A percentile compares a stretch with the other conserved stretches of the same genome.
Conservation (phyloP, 2,888 invertebrate genomes). For the Phaonia tiefii region DNA sequence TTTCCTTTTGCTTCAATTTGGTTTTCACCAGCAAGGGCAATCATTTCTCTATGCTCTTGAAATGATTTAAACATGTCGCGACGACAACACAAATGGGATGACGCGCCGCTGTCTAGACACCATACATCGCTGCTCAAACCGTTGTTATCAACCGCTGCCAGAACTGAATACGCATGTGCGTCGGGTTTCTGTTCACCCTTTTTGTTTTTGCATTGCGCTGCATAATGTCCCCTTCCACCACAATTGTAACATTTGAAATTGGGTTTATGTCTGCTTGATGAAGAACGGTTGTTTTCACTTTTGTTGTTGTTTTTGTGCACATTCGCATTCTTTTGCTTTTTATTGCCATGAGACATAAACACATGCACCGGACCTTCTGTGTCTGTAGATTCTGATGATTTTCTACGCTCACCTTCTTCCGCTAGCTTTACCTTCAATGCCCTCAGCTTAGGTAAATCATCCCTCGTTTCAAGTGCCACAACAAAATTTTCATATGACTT, state of each 20-base stretch:
- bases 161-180: constrained; percentile 7
- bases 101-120: constrained; percentile 53
- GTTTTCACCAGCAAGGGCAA: no score
- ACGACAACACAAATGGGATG: constrained; percentile 50
- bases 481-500: no score
- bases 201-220: constrained; percentile 12
- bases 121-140: constrained; percentile 29
- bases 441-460: constrained; percentile 46
- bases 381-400: constrained; percentile 9
- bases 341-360: constrained; percentile 28
- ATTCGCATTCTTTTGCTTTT: constrained; percentile 1
- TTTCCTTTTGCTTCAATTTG: constrained; percentile 44
- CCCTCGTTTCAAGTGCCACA: constrained; percentile 51
- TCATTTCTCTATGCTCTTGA: constrained; percentile 23
- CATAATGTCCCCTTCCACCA: constrained; percentile 29
- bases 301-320: constrained; percentile 7
- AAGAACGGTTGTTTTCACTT: not conserved
- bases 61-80: constrained; percentile 51
- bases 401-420: constrained; percentile 52
- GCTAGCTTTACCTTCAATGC: constrained; percentile 56
- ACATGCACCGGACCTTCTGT: constrained; percentile 36
- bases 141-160: constrained; percentile 27
- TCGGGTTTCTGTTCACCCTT: constrained; percentile 13
- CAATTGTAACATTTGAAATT: constrained; percentile 32
- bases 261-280: not conserved